Percentiles rank a stretch among this genome's conserved stretches.
Conservation (phyloP, 2,888 invertebrate species). For the Odiellus spinosus region DNA sequence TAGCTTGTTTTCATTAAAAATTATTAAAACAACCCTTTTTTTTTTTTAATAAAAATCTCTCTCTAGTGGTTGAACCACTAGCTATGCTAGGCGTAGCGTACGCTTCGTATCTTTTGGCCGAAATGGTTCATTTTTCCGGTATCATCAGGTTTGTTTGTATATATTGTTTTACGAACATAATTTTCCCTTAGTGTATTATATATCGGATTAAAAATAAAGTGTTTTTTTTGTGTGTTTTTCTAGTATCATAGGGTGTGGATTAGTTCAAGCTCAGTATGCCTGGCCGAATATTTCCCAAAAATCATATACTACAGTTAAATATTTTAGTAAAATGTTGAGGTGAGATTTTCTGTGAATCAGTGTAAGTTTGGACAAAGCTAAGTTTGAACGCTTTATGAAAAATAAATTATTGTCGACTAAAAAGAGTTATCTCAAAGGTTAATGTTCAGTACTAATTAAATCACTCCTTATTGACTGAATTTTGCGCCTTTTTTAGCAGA, state of each 20-base stretch:
- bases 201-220: background rate
- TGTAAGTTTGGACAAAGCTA: no score
- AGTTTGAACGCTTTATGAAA: background rate
- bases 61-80: slow-evolving; percentile 39
- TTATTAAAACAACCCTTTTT: no score
- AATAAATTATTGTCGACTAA: background rate
- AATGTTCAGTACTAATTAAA: background rate
- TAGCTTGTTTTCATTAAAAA: no score
- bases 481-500: no score
- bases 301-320: slow-evolving; percentile 37
- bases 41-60: background rate
- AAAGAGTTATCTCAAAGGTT: background rate
- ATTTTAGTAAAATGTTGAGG: slow-evolving; percentile 38
- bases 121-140: slow-evolving; percentile 40
- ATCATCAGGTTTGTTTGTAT: slow-evolving; percentile 32
- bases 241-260: slow-evolving; percentile 38
- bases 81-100: slow-evolving; percentile 38
- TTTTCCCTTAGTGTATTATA: no score
- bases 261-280: slow-evolving; percentile 40
- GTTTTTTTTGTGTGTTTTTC: slow-evolving; percentile 11
- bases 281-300: slow-evolving; percentile 38
- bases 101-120: slow-evolving; percentile 37
- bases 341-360: slow-evolving; percentile 18
- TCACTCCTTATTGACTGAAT: background rate
- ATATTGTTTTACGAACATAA: background rate